Percentiles rank a stretch among this genome's conserved stretches.
These are phyloP conservation scores for Dorcus parallelipipedus DNA, from an alignment of 2,888 invertebrate genomes.

Conservation along the genomic window DNA sequence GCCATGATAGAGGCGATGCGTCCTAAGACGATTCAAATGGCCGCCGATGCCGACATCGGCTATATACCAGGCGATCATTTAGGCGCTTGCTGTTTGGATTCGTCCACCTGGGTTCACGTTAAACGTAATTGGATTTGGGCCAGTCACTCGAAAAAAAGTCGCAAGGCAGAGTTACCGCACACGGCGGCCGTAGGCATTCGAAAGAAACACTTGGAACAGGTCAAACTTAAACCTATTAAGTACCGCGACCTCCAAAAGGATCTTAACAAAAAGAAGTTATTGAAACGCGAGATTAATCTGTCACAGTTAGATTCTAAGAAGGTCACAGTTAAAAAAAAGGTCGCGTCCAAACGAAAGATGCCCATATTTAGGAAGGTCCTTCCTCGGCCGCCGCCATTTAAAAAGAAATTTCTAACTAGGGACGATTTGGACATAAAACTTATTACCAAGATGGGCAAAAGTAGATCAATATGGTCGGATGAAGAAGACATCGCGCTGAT, in stretches of 20 bases:
- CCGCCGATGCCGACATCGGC: conserved; percentile 54
- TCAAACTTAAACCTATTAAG: conserved; percentile 19
- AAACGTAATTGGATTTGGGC: conserved; percentile 64
- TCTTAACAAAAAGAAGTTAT: conserved; percentile 10
- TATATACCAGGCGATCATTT: conserved; percentile 67
- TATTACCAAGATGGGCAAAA: conserved; percentile 57
- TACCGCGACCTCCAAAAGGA: conserved; percentile 13
- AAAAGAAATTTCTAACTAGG: conserved; percentile 38
- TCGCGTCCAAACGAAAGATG: not conserved
- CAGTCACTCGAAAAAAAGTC: conserved; percentile 12
- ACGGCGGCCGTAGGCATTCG: conserved; percentile 7
- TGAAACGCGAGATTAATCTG: not conserved
- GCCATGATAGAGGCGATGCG: conserved; percentile 48
- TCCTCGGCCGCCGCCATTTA: conserved; percentile 11
- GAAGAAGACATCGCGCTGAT: conserved; percentile 68
- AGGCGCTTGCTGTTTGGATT: conserved; percentile 72
- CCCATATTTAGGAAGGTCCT: conserved; percentile 15
- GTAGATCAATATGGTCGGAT: conserved; percentile 62
- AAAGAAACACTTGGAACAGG: conserved; percentile 22
- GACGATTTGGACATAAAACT: conserved; percentile 66
- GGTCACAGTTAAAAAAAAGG: not conserved
- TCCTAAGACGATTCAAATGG: conserved; percentile 49
- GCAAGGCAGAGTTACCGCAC: not conserved
- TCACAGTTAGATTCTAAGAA: conserved; percentile 14
- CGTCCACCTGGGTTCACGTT: conserved; percentile 63